phyloP scores from a whole-genome alignment of 2,113 vertebrate species.

The Hippoglossus stenolepis region DNA sequence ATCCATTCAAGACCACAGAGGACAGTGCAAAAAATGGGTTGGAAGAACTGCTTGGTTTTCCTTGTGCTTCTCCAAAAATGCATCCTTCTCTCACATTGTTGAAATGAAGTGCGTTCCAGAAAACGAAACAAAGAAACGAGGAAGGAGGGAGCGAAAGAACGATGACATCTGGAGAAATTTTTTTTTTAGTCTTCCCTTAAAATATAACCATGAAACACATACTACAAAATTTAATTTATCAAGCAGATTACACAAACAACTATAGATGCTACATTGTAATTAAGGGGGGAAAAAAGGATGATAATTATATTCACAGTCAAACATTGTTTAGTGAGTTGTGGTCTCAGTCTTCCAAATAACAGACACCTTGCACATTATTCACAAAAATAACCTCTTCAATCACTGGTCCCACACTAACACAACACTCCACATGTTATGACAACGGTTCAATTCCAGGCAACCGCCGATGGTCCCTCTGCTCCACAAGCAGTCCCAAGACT shows the following conservation, averaged over 20 bases:
- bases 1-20: slow-evolving; percentile 41
- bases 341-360: slow-evolving; percentile 55
- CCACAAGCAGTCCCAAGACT: slow-evolving; percentile 14
- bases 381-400: slow-evolving; percentile 62
- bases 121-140: background rate
- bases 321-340: slow-evolving; percentile 62
- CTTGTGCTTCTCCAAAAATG: slow-evolving; percentile 51
- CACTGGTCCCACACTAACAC: slow-evolving; percentile 68
- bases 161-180: slow-evolving; percentile 4
- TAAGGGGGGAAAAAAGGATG: slow-evolving; percentile 29
- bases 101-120: slow-evolving; percentile 9
- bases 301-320: slow-evolving; percentile 77
- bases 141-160: background rate
- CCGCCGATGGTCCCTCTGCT: slow-evolving; percentile 45
- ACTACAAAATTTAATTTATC: slow-evolving; percentile 46
- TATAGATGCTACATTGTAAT: slow-evolving; percentile 70
- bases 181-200: slow-evolving; percentile 67
- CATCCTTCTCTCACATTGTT: slow-evolving; percentile 2
- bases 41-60: slow-evolving; percentile 35
- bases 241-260: slow-evolving; percentile 55
- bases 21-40: slow-evolving; percentile 49
- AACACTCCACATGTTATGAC: slow-evolving; percentile 60
- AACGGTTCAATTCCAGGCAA: slow-evolving; percentile 44
- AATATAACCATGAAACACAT: slow-evolving; percentile 51
- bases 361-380: slow-evolving; percentile 59